Base-by-base conservation (phyloP, 2,888 invertebrate species). In the Temnothorax rugatulus region DNA sequence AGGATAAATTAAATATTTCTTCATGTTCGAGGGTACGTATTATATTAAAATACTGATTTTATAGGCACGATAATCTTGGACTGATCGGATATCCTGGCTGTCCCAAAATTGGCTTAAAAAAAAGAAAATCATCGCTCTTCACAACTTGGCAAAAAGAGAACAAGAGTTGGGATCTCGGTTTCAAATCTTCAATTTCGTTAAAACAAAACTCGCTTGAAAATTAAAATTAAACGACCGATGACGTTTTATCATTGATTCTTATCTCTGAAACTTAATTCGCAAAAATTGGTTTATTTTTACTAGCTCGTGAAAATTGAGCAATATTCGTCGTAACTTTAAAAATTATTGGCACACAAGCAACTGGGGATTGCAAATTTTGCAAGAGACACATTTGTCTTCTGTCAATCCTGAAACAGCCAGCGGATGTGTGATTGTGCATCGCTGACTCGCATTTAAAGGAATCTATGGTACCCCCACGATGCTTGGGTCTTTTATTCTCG, bases 401-500 rank as follows among this genome's bases (percentile, higher is more conserved):
- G 47, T 15, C 21, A 75, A 75, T 75, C 21, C 29, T 44, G 29
- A 29, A 25, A 64, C 11, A 69, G 13, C n/a, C 21, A 29, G 29
- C 18, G 29, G 21, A 54, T 77, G 29, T 44, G 52, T 25, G 2
- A 76, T 38, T 66, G 25, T 64, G n/a, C 44, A 25, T 59, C n/a
- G 34, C n/a, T 59, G 59, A 47, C 18, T 59, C 34, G 47, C 18
- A 71, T 47, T 79, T 59, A 59, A 71, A 79, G 59, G 59, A 71
- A 71, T 71, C 34, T 81, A 59, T 73, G 59, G 18, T 59, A 81
- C 18, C 73, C 71, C 57, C 79, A 57, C 71, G 73, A 38, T 81
- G 47, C 59, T 81, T 81, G 73, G 79, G 74, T 81, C 25, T 79
- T 81, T 81, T 81, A 81, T 81, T 81, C 79, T 81, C 79, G 79